Percentiles rank a stretch among this genome's conserved stretches.
These are phyloP conservation scores for Cheilosia vulpina DNA, from an alignment of 2,888 invertebrate genomes.

Conservation along the genomic window DNA sequence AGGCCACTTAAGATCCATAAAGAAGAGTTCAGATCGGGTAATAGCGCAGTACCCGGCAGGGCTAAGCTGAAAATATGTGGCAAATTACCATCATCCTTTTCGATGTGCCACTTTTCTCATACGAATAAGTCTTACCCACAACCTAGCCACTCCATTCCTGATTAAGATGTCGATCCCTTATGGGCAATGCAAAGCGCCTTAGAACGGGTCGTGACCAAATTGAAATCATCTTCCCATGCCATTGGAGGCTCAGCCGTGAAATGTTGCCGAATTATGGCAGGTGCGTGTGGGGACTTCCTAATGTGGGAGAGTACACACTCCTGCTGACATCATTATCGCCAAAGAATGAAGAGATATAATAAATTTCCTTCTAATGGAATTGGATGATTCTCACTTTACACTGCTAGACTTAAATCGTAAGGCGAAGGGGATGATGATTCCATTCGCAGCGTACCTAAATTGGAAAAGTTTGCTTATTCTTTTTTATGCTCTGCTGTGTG, in stretches of 20 bases:
- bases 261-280: slow-evolving; percentile 17
- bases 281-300: slow-evolving; percentile 29
- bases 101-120: background rate
- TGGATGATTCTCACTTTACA: slow-evolving; percentile 45
- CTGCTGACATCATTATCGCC: slow-evolving; percentile 1
- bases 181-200: slow-evolving; percentile 31
- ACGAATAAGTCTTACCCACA: background rate
- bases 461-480: slow-evolving; percentile 56
- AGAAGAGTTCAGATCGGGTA: slow-evolving; percentile 7
- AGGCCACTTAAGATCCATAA: slow-evolving; percentile 14
- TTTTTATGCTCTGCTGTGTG: background rate
- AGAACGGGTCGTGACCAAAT: slow-evolving; percentile 34
- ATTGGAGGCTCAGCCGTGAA: slow-evolving; percentile 1
- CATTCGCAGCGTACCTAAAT: slow-evolving; percentile 55
- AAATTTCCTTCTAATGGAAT: slow-evolving; percentile 22
- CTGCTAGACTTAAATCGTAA: slow-evolving; percentile 28
- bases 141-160: background rate
- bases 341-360: background rate
- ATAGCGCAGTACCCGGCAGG: slow-evolving; percentile 9
- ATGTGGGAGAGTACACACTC: background rate
- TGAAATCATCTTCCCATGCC: background rate
- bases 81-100: slow-evolving; percentile 2
- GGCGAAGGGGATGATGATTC: slow-evolving; percentile 34
- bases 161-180: background rate
- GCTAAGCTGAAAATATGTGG: slow-evolving; percentile 32